These are phyloP conservation scores for Danionella dracula DNA, from an alignment of 2,797 vertebrate genomes.

Conservation along the genomic window DNA sequence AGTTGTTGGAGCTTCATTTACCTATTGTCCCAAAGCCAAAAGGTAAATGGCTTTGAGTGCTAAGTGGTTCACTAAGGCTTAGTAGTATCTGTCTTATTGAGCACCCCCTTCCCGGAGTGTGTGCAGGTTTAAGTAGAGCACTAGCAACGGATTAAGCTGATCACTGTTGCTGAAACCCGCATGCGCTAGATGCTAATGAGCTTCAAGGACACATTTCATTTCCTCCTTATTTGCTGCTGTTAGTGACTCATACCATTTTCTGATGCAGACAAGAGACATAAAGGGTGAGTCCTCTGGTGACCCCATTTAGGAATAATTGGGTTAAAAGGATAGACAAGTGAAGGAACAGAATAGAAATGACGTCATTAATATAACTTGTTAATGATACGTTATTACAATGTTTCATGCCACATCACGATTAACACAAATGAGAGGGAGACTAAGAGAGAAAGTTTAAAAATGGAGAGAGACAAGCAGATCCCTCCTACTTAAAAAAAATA, in stretches of 20 bases:
- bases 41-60: too few relatives aligned
- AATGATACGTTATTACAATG: too few relatives aligned
- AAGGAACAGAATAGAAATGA: too few relatives aligned
- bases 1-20: not conserved
- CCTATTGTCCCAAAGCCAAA: not conserved
- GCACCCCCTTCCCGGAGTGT: conserved; percentile 57
- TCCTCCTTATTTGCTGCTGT: conserved; percentile 46
- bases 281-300: not conserved
- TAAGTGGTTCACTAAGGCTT: conserved; percentile 22
- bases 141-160: conserved; percentile 72
- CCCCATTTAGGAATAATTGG: too few relatives aligned
- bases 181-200: conserved; percentile 65
- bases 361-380: too few relatives aligned
- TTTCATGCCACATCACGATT: too few relatives aligned
- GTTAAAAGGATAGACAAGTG: too few relatives aligned
- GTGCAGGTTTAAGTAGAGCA: conserved; percentile 65
- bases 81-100: conserved; percentile 42
- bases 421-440: too few relatives aligned
- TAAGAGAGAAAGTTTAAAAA: too few relatives aligned
- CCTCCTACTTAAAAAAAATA: too few relatives aligned
- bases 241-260: conserved; percentile 25
- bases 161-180: conserved; percentile 56
- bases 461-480: too few relatives aligned
- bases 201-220: conserved; percentile 67
- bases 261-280: conserved; percentile 9